Conservation (phyloP, 2,888 invertebrate species). For the Incurvaria masculella region DNA sequence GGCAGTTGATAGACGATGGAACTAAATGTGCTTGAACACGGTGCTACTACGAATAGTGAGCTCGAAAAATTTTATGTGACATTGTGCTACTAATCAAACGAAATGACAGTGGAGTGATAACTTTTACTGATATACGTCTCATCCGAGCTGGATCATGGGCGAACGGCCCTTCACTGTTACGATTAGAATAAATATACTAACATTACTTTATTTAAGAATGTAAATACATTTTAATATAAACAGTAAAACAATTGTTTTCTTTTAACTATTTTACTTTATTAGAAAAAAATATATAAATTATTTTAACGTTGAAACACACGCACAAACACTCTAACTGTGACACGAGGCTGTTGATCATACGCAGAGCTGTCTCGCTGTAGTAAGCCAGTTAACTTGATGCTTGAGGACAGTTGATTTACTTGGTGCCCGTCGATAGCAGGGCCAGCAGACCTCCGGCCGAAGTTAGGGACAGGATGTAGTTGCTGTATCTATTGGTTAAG, state of each 20-base stretch:
- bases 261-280: not conserved
- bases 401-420: conserved; percentile 81
- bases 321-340: conserved; percentile 3
- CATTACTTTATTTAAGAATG: not conserved
- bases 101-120: not conserved
- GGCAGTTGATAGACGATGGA: not conserved
- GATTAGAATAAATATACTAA: not conserved
- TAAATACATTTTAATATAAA: not conserved
- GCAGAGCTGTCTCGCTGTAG: not conserved
- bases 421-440: conserved; percentile 90
- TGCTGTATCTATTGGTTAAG: conserved; percentile 47
- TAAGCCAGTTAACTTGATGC: conserved; percentile 60
- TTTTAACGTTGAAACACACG: not conserved
- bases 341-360: not conserved
- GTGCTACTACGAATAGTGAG: not conserved
- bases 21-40: not conserved
- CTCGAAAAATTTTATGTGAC: too few relatives aligned
- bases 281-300: not conserved
- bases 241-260: not conserved
- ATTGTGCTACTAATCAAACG: too few relatives aligned
- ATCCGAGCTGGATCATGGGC: too few relatives aligned
- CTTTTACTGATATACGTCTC: too few relatives aligned
- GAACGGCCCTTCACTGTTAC: not conserved
- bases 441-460: conserved; percentile 88
- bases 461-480: conserved; percentile 90